These are phyloP conservation scores for Pantherophis guttatus DNA, from an alignment of 2,113 vertebrate genomes.

Conservation along the genomic window DNA sequence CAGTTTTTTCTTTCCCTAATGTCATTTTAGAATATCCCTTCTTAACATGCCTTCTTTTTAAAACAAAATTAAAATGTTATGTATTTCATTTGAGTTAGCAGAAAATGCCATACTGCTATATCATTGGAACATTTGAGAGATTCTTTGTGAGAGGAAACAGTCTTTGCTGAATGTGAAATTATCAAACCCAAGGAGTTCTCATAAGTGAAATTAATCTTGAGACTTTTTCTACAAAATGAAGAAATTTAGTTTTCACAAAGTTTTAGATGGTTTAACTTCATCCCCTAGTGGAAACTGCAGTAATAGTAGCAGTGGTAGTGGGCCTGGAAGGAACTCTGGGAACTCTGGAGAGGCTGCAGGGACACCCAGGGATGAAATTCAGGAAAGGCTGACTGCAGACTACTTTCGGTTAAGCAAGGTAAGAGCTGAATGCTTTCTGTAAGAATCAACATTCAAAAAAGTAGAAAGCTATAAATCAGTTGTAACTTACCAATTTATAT, in stretches of 20 bases:
- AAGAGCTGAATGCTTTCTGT: conserved; percentile 56
- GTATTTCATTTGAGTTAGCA: conserved; percentile 24
- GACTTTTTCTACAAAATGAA: conserved; percentile 81
- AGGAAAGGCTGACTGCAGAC: conserved; percentile 90
- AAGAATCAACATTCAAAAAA: neutral
- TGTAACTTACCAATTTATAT: neutral
- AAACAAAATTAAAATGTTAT: conserved; percentile 31
- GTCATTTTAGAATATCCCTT: conserved; percentile 41
- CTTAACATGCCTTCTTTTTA: conserved; percentile 46
- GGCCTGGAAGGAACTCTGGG: conserved; percentile 58
- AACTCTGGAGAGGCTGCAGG: conserved; percentile 80
- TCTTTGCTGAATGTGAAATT: conserved; percentile 36
- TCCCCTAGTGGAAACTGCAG: conserved; percentile 80
- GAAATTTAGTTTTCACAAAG: conserved; percentile 96
- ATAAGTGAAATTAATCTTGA: conserved; percentile 37
- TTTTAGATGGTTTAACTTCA: conserved; percentile 94
- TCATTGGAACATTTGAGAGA: conserved; percentile 52
- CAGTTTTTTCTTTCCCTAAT: conserved; percentile 33
- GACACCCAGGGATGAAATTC: conserved; percentile 85
- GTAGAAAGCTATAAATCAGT: neutral
- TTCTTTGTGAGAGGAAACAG: conserved; percentile 10
- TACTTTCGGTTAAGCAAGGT: conserved; percentile 98
- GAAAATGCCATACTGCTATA: conserved; percentile 51
- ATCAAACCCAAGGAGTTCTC: conserved; percentile 28
- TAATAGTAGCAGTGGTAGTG: conserved; percentile 49